phyloP scores from a whole-genome alignment of 2,113 vertebrate genomes.

The Ondatra zibethicus region DNA sequence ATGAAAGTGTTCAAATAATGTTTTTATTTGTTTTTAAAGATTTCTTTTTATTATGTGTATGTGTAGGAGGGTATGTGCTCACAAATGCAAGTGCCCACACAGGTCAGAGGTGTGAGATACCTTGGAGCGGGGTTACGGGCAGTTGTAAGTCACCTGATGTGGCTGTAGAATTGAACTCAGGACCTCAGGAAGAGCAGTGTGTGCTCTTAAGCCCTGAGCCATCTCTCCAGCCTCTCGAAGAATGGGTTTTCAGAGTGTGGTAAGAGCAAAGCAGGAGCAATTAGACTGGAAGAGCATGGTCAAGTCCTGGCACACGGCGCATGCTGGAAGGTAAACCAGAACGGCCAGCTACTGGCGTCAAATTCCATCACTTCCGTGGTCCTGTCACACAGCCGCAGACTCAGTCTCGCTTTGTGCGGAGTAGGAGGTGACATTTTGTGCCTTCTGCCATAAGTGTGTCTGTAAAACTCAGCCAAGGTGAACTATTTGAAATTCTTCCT shows the following conservation, averaged over 20 bases:
- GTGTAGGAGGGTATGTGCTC: not conserved
- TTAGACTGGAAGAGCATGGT: not conserved
- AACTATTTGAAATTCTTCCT: conserved; percentile 31
- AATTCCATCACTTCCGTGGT: not conserved
- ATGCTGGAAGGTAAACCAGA: not conserved
- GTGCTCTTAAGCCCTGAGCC: not conserved
- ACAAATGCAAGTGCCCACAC: not conserved
- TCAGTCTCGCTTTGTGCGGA: not conserved
- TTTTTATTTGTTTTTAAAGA: not conserved
- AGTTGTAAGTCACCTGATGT: not conserved
- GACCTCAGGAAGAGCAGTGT: not conserved
- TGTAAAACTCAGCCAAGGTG: not conserved
- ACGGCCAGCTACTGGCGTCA: not conserved
- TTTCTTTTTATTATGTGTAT: not conserved
- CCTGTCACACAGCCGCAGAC: not conserved
- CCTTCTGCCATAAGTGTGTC: not conserved
- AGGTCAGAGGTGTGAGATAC: not conserved
- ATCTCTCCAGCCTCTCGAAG: not conserved
- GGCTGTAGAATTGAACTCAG: not conserved
- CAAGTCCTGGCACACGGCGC: not conserved
- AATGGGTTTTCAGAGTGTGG: not conserved
- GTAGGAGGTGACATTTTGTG: not conserved
- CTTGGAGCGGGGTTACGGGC: not conserved
- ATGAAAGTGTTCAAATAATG: not conserved
- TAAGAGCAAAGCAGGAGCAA: not conserved